Conservation (phyloP, 1,140 invertebrate genomes). For the Atopsyche davidsoni region DNA sequence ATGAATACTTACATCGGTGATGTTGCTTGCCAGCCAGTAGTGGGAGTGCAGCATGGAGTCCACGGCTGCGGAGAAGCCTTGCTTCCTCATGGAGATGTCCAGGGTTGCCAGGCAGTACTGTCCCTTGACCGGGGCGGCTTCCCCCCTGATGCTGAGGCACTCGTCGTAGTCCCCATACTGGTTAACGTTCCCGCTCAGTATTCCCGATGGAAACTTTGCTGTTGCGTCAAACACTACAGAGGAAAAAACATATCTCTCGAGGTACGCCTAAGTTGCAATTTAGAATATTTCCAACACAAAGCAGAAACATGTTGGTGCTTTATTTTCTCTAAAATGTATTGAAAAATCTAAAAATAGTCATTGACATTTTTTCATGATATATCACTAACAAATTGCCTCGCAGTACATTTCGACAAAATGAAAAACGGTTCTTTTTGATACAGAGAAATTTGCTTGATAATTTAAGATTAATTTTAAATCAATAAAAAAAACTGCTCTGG, state of each 20-base stretch:
- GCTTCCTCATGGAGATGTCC: slow-evolving; percentile 43
- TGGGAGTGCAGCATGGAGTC: slow-evolving; percentile 54
- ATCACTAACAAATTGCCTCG: too few species aligned
- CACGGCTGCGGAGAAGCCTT: slow-evolving; percentile 39
- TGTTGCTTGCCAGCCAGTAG: slow-evolving; percentile 52
- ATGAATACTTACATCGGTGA: slow-evolving; percentile 52
- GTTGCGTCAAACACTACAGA: slow-evolving; percentile 57
- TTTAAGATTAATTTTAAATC: too few species aligned
- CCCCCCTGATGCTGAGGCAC: slow-evolving; percentile 45
- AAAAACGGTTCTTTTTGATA: too few species aligned
- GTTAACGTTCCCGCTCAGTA: slow-evolving; percentile 56
- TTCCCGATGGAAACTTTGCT: slow-evolving; percentile 54
- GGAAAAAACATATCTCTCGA: slow-evolving; percentile 35
- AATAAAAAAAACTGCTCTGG: too few species aligned
- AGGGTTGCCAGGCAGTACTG: slow-evolving; percentile 56
- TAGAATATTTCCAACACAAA: too few species aligned
- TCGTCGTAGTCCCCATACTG: slow-evolving; percentile 59
- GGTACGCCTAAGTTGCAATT: too few species aligned
- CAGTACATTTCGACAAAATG: too few species aligned
- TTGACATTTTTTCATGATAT: too few species aligned
- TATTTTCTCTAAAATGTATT: too few species aligned
- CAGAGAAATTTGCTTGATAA: too few species aligned
- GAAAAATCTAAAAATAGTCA: too few species aligned
- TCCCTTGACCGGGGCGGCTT: slow-evolving; percentile 45
- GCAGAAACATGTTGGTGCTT: too few species aligned